Evolutionary conservation across 2,113 vertebrate genomes (phyloP).

Genomic region (Ceratotherium simum): DNA sequence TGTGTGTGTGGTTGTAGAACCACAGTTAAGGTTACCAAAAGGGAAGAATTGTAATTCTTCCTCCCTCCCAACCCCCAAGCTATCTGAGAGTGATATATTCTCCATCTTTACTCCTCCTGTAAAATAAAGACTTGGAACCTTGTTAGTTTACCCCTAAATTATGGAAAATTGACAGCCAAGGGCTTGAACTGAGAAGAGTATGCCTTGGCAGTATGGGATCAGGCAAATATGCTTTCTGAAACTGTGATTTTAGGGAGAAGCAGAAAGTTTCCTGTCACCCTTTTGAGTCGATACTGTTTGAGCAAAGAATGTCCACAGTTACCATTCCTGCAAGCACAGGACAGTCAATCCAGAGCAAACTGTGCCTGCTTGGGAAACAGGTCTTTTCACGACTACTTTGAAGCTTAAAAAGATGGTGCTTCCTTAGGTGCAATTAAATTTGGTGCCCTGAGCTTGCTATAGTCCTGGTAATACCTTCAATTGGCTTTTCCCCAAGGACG

Average conservation of each 20-base stretch:
- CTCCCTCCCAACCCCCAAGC: not conserved
- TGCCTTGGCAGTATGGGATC: not conserved
- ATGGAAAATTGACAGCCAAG: not conserved
- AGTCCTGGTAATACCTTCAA: slow-evolving; percentile 48
- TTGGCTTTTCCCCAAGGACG: slow-evolving; percentile 36
- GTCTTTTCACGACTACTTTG: not conserved
- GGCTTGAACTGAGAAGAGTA: not conserved
- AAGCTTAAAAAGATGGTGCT: not conserved
- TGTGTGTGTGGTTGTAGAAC: not conserved
- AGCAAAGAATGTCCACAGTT: not conserved
- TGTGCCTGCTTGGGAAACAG: not conserved
- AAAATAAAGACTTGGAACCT: slow-evolving; percentile 6
- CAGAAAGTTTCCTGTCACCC: not conserved
- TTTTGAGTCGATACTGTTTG: not conserved
- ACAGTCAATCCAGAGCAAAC: not conserved
- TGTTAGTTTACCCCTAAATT: not conserved
- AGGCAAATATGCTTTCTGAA: not conserved
- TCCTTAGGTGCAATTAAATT: not conserved
- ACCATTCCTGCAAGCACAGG: not conserved
- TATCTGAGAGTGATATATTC: not conserved
- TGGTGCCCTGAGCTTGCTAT: not conserved
- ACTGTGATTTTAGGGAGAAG: not conserved
- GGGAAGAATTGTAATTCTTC: not conserved
- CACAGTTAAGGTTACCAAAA: not conserved
- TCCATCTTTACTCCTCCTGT: not conserved